Conservation (phyloP, 23 tunicate genomes). For the Trididemnum clinides region DNA sequence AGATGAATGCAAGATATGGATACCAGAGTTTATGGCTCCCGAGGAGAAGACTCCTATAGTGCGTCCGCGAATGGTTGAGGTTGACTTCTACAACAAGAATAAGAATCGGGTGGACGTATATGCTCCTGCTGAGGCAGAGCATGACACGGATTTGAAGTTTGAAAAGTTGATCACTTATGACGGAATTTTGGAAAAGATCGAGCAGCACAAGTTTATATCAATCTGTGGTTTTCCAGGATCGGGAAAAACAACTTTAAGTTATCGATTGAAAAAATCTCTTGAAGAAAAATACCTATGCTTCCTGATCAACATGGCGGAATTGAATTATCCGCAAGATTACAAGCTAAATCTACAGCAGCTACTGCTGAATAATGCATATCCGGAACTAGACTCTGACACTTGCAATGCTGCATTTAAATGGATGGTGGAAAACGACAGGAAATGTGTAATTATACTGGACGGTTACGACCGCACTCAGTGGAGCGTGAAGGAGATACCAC, state of each 20-base stretch:
- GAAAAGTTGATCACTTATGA: not conserved
- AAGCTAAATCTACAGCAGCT: not conserved
- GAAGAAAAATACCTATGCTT: not conserved
- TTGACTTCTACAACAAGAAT: conserved; percentile 11
- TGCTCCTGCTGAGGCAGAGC: not conserved
- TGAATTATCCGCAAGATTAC: not conserved
- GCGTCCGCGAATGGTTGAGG: conserved; percentile 16
- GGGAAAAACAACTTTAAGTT: conserved; percentile 23
- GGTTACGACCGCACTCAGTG: conserved; percentile 29
- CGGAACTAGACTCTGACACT: not conserved
- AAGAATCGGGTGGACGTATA: not conserved
- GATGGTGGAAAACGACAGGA: not conserved
- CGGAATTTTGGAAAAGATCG: not conserved
- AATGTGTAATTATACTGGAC: conserved; percentile 28
- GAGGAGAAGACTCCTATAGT: conserved; percentile 5
- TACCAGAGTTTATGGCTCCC: not conserved
- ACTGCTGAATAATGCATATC: conserved; percentile 13
- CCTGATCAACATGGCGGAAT: not conserved
- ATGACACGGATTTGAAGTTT: not conserved
- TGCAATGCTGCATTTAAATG: conserved; percentile 2
- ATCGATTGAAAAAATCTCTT: not conserved
- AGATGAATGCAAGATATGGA: not conserved
- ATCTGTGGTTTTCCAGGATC: conserved; percentile 32
- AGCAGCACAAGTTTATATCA: not conserved
- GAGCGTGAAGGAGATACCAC: not conserved